phyloP scores from a whole-genome alignment of 2,888 invertebrate genomes.

The Ormyrus labotus region DNA sequence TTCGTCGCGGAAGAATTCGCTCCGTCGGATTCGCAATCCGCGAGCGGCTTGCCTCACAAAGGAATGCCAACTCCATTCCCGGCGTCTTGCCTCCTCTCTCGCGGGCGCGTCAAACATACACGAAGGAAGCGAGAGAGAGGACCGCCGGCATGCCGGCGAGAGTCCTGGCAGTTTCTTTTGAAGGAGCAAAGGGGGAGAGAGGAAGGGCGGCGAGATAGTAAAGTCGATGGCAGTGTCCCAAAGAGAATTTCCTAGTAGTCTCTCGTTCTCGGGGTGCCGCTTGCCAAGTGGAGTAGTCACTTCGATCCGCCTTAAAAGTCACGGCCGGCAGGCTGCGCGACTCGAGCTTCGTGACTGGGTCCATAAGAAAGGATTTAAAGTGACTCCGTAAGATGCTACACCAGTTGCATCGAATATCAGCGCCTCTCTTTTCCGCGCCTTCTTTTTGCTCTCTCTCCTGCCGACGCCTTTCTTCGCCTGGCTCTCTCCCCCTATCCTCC shows the following conservation, averaged over 20 bases:
- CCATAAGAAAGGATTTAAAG: conserved; percentile 65
- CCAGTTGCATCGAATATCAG: conserved; percentile 66
- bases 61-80: conserved; percentile 44
- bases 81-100: not conserved
- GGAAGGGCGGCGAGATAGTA: conserved; percentile 31
- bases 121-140: not conserved
- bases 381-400: conserved; percentile 64
- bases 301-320: conserved; percentile 70
- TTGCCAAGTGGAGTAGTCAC: conserved; percentile 67
- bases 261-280: conserved; percentile 55
- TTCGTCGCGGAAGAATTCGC: conserved; percentile 20
- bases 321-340: conserved; percentile 52
- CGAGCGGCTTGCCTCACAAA: conserved; percentile 23
- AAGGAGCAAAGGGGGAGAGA: conserved; percentile 47
- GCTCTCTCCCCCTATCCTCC: not conserved
- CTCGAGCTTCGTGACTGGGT: conserved; percentile 57
- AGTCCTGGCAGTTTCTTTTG: conserved; percentile 57
- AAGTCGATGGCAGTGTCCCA: conserved; percentile 69
- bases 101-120: conserved; percentile 22
- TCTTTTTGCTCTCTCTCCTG: not conserved
- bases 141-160: conserved; percentile 10
- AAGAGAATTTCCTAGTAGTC: conserved; percentile 74
- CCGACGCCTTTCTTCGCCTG: not conserved
- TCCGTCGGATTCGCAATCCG: not conserved
- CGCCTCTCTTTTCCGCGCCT: conserved; percentile 21